phyloP scores from a whole-genome alignment of 1,140 invertebrate genomes.

The Ceratoteleas bidentatus region DNA sequence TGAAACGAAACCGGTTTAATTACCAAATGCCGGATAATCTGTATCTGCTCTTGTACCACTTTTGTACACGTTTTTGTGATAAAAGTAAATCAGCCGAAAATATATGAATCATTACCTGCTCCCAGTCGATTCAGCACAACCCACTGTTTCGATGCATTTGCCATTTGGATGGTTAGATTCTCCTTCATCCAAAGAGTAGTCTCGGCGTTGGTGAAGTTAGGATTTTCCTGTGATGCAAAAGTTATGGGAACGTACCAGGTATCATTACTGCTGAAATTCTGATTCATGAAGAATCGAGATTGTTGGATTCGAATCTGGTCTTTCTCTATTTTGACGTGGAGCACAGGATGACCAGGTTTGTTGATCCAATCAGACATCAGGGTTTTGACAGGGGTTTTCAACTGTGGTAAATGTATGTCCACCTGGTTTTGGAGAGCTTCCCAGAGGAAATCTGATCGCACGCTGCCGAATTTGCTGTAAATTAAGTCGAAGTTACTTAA shows the following conservation, averaged over 20 bases:
- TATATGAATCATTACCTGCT: conserved; percentile 81
- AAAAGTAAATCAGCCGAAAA: neutral
- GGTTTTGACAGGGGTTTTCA: conserved; percentile 73
- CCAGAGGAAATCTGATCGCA: conserved; percentile 84
- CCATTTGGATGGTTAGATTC: conserved; percentile 57
- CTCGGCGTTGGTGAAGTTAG: conserved; percentile 82
- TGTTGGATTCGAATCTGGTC: conserved; percentile 41
- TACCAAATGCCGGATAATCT: neutral
- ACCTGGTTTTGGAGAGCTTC: conserved; percentile 81
- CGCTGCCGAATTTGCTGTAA: conserved; percentile 52
- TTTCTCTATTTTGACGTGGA: conserved; percentile 73
- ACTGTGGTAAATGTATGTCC: conserved; percentile 66
- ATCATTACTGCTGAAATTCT: conserved; percentile 16
- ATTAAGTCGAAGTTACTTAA: neutral
- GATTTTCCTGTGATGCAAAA: conserved; percentile 79
- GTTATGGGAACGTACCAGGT: conserved; percentile 85
- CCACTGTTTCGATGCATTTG: conserved; percentile 82
- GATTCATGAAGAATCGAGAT: conserved; percentile 77
- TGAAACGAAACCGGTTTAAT: conserved; percentile 16
- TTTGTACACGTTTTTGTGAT: neutral
- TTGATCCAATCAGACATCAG: conserved; percentile 88
- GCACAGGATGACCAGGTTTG: conserved; percentile 88
- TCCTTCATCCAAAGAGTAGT: conserved; percentile 79
- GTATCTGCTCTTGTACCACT: neutral
- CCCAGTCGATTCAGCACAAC: conserved; percentile 86